Base-by-base conservation (phyloP, 2,888 invertebrate species). In the Caenorhabditis uteleia region DNA sequence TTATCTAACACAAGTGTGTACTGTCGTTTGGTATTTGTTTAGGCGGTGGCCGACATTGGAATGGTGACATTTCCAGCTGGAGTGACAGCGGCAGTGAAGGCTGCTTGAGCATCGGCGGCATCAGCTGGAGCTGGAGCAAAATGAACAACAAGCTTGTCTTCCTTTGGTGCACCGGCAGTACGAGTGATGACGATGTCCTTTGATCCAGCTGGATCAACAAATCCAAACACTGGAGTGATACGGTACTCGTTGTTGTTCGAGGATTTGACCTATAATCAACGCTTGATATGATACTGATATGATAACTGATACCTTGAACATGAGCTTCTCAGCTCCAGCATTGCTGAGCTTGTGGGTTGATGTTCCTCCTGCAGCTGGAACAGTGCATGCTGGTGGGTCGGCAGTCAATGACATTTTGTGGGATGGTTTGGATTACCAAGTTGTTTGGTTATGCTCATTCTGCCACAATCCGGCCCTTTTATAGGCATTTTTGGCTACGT, bases 161-260 rank as follows among this genome's bases (percentile, higher is more conserved):
- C 67, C 47, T 62, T 69, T 21, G 64, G 50, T 12, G 60, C 48
- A 21, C 67, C 67, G 23, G 66, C 62, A 27, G 56, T 56, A 39
- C 74, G 69, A 8, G 69, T 72, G 36, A 70, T 43, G 21, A 42
- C 57, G 34, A 70, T 48, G 33, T 65, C 54, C 34, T 61, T 53
- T 43, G 59, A 36, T 33, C 58, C 67, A 26, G 61, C 49, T 39
- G 74, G 59, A 23, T 72, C 72, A 33, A 73, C 59, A 58, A 74
- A 73, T 38, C 72, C 72, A 65, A 70, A 73, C 42, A 74, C 73
- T 31, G 73, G 73, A 26, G 68, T 70, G 55, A 73, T 57, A 31
- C 65, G 68, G 64, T 73, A 73, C 31, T 68, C 59, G 45, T 56
- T 59, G 69, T 73, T 70, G 67, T 70, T 73, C 42, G 73, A 70